phyloP scores from a whole-genome alignment of 2,113 vertebrate genomes.

The Nicator chloris region DNA sequence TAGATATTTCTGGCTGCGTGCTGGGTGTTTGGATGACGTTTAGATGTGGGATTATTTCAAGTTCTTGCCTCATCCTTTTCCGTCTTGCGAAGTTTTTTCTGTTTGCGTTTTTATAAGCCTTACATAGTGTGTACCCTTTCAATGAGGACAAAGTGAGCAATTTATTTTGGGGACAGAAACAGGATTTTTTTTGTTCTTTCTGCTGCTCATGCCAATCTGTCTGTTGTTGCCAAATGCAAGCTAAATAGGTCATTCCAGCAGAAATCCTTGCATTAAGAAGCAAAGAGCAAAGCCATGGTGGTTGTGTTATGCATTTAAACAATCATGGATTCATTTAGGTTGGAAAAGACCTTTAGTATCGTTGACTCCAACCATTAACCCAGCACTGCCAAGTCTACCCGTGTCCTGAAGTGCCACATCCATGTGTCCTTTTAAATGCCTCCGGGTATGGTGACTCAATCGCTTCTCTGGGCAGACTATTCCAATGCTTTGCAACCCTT shows the following conservation, averaged over 20 bases:
- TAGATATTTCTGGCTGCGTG: neutral
- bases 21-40: neutral
- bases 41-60: neutral
- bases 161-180: constrained; percentile 54
- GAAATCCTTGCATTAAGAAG: neutral
- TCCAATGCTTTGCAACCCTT: neutral
- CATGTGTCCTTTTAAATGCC: neutral
- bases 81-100: neutral
- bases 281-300: neutral
- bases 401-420: neutral
- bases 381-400: neutral
- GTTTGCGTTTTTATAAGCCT: constrained; percentile 6
- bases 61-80: neutral
- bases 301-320: neutral
- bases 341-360: neutral
- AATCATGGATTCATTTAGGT: neutral
- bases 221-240: neutral
- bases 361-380: neutral
- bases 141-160: constrained; percentile 22
- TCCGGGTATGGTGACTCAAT: neutral
- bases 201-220: neutral
- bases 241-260: constrained; percentile 56
- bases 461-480: neutral
- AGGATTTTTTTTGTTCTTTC: neutral
- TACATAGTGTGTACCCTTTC: neutral